These are phyloP conservation scores for Diogma glabrata DNA, from an alignment of 2,888 invertebrate species.

Conservation along the genomic window DNA sequence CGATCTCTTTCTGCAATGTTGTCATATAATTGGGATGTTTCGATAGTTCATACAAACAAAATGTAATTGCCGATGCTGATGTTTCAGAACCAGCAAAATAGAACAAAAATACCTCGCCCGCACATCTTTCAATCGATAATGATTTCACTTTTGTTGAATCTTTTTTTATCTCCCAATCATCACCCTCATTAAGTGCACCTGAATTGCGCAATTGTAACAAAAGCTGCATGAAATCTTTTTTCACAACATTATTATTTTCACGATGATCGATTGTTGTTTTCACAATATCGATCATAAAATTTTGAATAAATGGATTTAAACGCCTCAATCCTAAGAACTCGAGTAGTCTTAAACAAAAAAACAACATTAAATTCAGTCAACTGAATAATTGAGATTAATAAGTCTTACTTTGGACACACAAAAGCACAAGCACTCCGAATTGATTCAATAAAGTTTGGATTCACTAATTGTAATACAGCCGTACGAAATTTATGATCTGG, in stretches of 20 bases:
- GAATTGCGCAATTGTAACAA: constrained; percentile 37
- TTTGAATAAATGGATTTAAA: constrained; percentile 19
- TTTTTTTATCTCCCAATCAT: constrained; percentile 30
- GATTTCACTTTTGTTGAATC: no score
- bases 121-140: background rate
- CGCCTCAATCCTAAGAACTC: no score
- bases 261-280: constrained; percentile 34
- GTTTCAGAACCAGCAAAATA: constrained; percentile 7
- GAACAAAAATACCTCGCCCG: background rate
- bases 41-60: constrained; percentile 5
- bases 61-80: constrained; percentile 4
- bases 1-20: background rate
- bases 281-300: constrained; percentile 32
- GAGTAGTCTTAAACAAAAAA: no score
- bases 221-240: constrained; percentile 38
- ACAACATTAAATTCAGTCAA: background rate
- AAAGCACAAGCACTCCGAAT: constrained; percentile 22
- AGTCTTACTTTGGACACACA: constrained; percentile 27
- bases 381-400: no score
- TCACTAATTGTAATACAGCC: constrained; percentile 21
- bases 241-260: constrained; percentile 31
- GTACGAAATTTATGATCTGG: constrained; percentile 31
- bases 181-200: constrained; percentile 27
- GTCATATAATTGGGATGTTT: background rate
- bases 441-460: constrained; percentile 14